These are phyloP conservation scores for Tribolium castaneum DNA, from an alignment of 1,140 invertebrate genomes.

Conservation along the genomic window DNA sequence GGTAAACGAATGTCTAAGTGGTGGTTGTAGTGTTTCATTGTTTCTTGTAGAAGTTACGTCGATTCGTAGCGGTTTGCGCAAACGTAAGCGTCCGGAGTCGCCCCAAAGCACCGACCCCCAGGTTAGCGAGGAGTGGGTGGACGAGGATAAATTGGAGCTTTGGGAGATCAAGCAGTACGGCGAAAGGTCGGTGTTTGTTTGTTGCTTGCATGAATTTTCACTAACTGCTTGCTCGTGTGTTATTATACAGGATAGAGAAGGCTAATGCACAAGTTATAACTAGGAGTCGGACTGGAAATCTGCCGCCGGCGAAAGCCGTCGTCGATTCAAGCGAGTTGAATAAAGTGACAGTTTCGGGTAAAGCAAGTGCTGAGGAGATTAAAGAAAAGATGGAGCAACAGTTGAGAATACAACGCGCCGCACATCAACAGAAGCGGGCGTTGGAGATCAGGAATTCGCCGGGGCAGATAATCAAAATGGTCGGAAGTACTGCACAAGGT, in stretches of 20 bases:
- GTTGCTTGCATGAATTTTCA: conserved; percentile 41
- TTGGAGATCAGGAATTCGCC: conserved; percentile 70
- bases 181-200: conserved; percentile 71
- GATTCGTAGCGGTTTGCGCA: conserved; percentile 90
- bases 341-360: conserved; percentile 66
- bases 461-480: conserved; percentile 68
- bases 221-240: conserved; percentile 63
- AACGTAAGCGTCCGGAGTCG: conserved; percentile 90
- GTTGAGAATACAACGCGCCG: conserved; percentile 84
- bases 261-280: conserved; percentile 78
- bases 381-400: conserved; percentile 94
- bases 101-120: conserved; percentile 91
- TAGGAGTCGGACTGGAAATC: conserved; percentile 77
- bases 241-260: conserved; percentile 71
- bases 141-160: conserved; percentile 94
- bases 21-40: neutral
- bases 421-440: conserved; percentile 86
- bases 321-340: conserved; percentile 51
- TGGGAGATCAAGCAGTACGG: conserved; percentile 98
- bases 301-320: conserved; percentile 67
- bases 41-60: conserved; percentile 85
- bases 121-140: conserved; percentile 94
- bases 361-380: conserved; percentile 80
- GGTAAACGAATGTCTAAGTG: conserved; percentile 66
- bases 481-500: conserved; percentile 67